Evolutionary conservation across 2,888 invertebrate species (phyloP).

Genomic region (Pteria penguin): DNA sequence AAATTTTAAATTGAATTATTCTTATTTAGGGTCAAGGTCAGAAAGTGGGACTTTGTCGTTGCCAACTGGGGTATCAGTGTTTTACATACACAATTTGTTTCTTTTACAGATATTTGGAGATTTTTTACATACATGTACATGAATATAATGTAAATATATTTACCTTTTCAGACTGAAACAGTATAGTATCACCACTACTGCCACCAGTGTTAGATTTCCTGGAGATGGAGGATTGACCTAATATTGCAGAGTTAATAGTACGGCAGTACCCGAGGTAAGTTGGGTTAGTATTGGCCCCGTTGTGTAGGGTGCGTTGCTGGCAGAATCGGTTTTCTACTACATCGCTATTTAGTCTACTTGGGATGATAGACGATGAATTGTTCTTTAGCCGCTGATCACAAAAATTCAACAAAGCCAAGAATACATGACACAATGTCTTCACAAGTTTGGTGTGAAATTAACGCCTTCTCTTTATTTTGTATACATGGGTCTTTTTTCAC

Average conservation of each 20-base stretch:
- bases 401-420: conserved; percentile 37
- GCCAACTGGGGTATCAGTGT: background rate
- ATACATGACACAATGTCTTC: conserved; percentile 39
- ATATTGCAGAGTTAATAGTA: conserved; percentile 9
- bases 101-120: background rate
- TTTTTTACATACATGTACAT: background rate
- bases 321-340: conserved; percentile 43
- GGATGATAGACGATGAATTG: conserved; percentile 17
- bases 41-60: background rate
- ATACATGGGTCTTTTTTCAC: background rate
- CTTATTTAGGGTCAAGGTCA: background rate
- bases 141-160: background rate
- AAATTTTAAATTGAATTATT: background rate
- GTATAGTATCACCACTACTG: background rate
- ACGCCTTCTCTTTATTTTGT: conserved; percentile 19
- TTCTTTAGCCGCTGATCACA: conserved; percentile 18
- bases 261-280: too few relatives aligned
- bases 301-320: conserved; percentile 35
- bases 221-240: conserved; percentile 5
- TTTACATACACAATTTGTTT: too few relatives aligned
- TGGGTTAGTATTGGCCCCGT: too few relatives aligned
- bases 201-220: conserved; percentile 14
- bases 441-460: too few relatives aligned
- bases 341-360: too few relatives aligned
- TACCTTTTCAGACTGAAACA: background rate